A percentile compares a stretch with the other conserved stretches of the same genome.
Evolutionary conservation across 1,140 invertebrate genomes (phyloP).

Genomic region (Halictus rubicundus): DNA sequence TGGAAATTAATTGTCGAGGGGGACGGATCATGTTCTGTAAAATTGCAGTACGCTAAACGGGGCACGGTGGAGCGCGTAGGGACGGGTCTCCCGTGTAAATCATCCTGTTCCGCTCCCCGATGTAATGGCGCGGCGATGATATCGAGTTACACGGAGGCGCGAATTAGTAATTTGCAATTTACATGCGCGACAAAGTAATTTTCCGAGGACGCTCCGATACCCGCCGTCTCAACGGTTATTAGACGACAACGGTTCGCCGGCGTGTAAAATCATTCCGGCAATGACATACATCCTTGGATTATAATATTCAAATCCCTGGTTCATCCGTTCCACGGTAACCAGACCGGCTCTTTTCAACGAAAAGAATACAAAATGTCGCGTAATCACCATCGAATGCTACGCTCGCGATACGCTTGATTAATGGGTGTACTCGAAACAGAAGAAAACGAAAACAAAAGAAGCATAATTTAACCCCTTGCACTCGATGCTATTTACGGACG

Average conservation of each 20-base stretch:
- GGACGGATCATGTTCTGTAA: not conserved
- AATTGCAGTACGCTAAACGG: not conserved
- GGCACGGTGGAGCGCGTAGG: not conserved
- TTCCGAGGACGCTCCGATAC: not conserved
- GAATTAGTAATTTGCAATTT: conserved; percentile 43
- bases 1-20: too few relatives aligned
- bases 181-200: conserved; percentile 27
- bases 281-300: not conserved
- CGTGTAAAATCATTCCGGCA: not conserved
- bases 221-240: not conserved
- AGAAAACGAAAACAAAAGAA: too few relatives aligned
- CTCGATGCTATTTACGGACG: too few relatives aligned
- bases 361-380: not conserved
- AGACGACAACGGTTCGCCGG: not conserved
- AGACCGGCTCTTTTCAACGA: too few relatives aligned
- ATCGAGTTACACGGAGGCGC: conserved; percentile 26
- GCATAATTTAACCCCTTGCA: too few relatives aligned
- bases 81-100: conserved; percentile 2
- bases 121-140: conserved; percentile 13
- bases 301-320: not conserved
- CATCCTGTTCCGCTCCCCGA: not conserved
- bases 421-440: too few relatives aligned
- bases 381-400: not conserved
- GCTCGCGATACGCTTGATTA: too few relatives aligned
- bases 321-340: too few relatives aligned